These are phyloP conservation scores for Drosophila mayri DNA, from an alignment of 1,140 invertebrate species.

Conservation along the genomic window DNA sequence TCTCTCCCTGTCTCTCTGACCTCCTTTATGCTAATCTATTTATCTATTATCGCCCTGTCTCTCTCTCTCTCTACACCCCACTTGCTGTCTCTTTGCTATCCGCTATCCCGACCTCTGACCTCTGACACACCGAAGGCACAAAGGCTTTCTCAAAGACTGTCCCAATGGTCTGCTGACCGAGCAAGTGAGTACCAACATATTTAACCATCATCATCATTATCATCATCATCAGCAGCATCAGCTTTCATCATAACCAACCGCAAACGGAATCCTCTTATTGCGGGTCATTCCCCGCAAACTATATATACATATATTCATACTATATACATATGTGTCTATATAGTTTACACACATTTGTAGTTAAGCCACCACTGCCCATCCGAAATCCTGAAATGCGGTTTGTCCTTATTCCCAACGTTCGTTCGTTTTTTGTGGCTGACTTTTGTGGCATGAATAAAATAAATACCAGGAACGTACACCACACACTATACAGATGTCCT, in stretches of 20 bases:
- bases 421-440: conserved; percentile 45
- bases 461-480: conserved; percentile 17
- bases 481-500: conserved; percentile 1
- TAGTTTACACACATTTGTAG: conserved; percentile 52
- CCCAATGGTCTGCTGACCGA: conserved; percentile 96
- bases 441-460: conserved; percentile 51
- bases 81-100: conserved; percentile 57
- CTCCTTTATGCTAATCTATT: conserved; percentile 35
- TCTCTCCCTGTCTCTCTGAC: conserved; percentile 1
- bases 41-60: conserved; percentile 20
- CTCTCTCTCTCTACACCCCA: conserved; percentile 28
- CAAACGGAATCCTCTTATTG: conserved; percentile 44
- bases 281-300: conserved; percentile 23
- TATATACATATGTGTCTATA: background rate
- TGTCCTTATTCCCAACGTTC: conserved; percentile 7
- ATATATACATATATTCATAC: conserved; percentile 14
- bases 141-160: conserved; percentile 97
- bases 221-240: background rate
- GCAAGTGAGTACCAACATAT: conserved; percentile 88
- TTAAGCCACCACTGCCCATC: conserved; percentile 32
- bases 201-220: conserved; percentile 21
- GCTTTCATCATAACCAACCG: conserved; percentile 35
- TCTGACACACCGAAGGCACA: conserved; percentile 90
- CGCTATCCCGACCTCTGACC: conserved; percentile 44
- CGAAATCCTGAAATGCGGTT: conserved; percentile 23